Evolutionary conservation across 1,140 invertebrate genomes (phyloP), one percentile per base, ranked within the genome.

Genomic region (Venustaconcha ellipsiformis): DNA sequence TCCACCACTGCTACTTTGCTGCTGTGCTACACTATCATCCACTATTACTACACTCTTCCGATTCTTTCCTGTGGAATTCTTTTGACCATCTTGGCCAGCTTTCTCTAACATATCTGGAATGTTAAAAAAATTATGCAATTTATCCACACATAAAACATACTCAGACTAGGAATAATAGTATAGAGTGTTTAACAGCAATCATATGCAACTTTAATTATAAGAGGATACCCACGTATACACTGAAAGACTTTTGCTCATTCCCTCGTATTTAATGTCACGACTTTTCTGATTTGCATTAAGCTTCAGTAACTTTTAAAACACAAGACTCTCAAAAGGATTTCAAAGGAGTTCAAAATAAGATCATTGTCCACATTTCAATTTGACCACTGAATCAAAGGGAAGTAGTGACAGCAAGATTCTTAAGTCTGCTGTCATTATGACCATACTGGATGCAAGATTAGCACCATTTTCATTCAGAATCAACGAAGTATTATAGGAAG

Each of bases 71-170:
- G 71, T 79, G n/a, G 83, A 82, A 56, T 76, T 79, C n/a, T 80
- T 76, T 20, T 75, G 78, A 63, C 76, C 84, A 62, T 82, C 78
- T 63, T 86, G 80, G 23, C 82, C 86, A 14, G 88, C 83, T 79
- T 87, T 88, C 58, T 90, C 89, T 68, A 90, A 87, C 89, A 91
- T 91, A 67, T 83, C 90, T 90, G 74, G 2, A 83, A 73, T 15
- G 15, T 58, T 23, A 65, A 59, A 26, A 65, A 78, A 15, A 20
- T 18, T 18, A 17, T 66, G 26, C 57, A 18, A 23, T 11, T 66
- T 6, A 18, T 14, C 13, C 18, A 73, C 48, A 66, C 57, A 57
- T 57, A 26, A 66, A 59, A n/a, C 5, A 18, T 14, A 48, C 15
- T 56, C n/a, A n/a, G 17, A 17, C 11, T 64, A n/a, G 12, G 13